Percentiles rank a stretch among this genome's conserved stretches.
Conservation (phyloP, 2,113 vertebrate genomes). For the Charina bottae region DNA sequence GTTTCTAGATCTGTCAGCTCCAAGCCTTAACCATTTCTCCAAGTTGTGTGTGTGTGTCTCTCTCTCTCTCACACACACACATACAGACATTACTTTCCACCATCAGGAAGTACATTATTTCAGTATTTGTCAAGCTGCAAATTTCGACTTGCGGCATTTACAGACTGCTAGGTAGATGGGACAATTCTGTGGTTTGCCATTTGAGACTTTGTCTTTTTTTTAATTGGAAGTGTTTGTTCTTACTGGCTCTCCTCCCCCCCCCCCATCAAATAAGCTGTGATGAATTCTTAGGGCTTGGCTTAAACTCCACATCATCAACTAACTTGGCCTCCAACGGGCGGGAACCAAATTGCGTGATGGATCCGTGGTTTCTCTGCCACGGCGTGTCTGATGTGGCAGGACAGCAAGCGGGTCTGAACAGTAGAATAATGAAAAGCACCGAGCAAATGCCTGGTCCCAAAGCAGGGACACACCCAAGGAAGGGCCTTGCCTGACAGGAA, state of each 20-base stretch:
- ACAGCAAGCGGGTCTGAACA: neutral
- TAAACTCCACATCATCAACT: neutral
- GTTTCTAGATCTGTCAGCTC: neutral
- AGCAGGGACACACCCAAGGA: no score
- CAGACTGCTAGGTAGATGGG: neutral
- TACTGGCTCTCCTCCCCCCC: neutral
- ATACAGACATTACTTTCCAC: neutral
- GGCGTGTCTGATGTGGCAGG: neutral
- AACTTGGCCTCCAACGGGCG: neutral
- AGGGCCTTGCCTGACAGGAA: no score
- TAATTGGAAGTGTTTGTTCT: neutral
- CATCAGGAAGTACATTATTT: no score
- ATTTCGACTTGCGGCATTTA: no score
- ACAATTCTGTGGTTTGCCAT: neutral
- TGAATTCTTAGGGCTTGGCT: neutral
- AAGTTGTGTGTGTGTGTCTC: neutral
- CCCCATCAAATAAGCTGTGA: neutral
- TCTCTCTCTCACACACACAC: neutral
- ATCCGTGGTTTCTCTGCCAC: neutral
- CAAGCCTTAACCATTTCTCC: neutral
- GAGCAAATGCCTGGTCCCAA: no score
- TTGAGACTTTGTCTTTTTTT: neutral
- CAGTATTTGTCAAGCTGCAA: no score
- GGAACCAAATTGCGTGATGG: constrained; percentile 18
- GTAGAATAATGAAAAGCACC: neutral